Evolutionary conservation across 2,113 vertebrate species (phyloP), one percentile per base, ranked within the genome.

Genomic region (Saccopteryx bilineata): DNA sequence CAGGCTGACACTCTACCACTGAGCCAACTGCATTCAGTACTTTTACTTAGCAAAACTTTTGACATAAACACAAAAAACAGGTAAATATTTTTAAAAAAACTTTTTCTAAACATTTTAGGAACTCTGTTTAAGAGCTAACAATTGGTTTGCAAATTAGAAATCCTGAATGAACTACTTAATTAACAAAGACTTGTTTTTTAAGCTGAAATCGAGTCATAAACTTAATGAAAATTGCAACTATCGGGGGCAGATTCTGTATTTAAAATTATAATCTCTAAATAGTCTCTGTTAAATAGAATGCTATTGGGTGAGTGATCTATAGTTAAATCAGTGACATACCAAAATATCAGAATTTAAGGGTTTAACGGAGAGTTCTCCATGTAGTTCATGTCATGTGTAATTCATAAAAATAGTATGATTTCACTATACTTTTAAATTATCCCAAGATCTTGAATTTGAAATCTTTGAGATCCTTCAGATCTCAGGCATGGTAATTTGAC

Each of bases 211-310:
- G 78, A 80, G 58, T 94, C 46, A 61, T 71, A 90, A 61, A 23
- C 33, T 56, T 95, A 94, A 72, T 80, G 75, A 89, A 94, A 89
- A 74, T 24, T 1, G 9, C 26, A 46, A 69, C 23, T 89, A 15
- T 8, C 80, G 14, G 17, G 18, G 5, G 0, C 5, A 39, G 52
- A 11, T 23, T 74, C 66, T 86, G 4, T 17, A 58, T 10, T 72
- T 68, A 74, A 93, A 96, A 94, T 66, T 39, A 52, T 95, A 82
- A 78, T 94, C 90, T 95, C 69, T 84, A 97, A 92, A 61, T 80
- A 46, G 83, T 54, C 21, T 80, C 39, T 95, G 39, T 92, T 95
- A 95, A 89, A 93, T 56, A 63, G 60, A 58, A 79, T 91, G 68
- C 31, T 46, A 80, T 74, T 88, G 96, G 95, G 63, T 94, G 82